Base-by-base conservation (phyloP, 2,797 vertebrate genomes). In the Taenioides sp. region DNA sequence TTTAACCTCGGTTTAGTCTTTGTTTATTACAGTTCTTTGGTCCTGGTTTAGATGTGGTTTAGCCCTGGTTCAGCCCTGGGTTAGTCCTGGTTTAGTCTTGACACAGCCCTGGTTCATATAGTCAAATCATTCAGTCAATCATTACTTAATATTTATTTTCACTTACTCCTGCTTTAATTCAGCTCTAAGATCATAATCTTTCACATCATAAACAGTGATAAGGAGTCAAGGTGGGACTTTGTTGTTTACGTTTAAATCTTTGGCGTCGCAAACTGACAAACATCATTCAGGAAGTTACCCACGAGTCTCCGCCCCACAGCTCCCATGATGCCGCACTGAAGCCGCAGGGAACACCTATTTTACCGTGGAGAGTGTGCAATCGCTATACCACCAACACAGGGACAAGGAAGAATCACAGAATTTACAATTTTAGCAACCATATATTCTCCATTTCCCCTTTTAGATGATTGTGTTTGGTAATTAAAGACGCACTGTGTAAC, bases 271-370 rank as follows among this genome's bases (percentile, higher is more conserved):
- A 84, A 47, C 14, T 4, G 43, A 47, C 43, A 47, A 47, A 92
- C 88, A 72, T 77, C 85, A 92, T 86, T 89, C 89, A 89, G 87
- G 78, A 84, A 83, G 80, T 92, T 95, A 94, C 93, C 92, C 95
- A 95, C 82, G 88, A 95, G 87, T 94, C 94, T 94, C 93, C 94
- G 89, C 90, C 93, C 93, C 92, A 92, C 79, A 94, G 90, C 91
- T 95, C 93, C 93, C 94, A 94, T 85, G 90, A 88, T 86, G 93
- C 93, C 91, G 93, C 43, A 59, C 87, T 92, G 94, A 95, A 95
- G 90, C 88, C 94, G 80, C 76, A 37, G 90, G 90, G 79, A 90
- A 93, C 86, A n/a, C 90, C 91, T 93, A 92, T 86, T 93, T 92
- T 94, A 86, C 91, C 80, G 28, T 84, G 92, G 80, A 93, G 92